These are phyloP conservation scores for Spheniscus humboldti DNA, from an alignment of 2,797 vertebrate species.

Conservation along the genomic window DNA sequence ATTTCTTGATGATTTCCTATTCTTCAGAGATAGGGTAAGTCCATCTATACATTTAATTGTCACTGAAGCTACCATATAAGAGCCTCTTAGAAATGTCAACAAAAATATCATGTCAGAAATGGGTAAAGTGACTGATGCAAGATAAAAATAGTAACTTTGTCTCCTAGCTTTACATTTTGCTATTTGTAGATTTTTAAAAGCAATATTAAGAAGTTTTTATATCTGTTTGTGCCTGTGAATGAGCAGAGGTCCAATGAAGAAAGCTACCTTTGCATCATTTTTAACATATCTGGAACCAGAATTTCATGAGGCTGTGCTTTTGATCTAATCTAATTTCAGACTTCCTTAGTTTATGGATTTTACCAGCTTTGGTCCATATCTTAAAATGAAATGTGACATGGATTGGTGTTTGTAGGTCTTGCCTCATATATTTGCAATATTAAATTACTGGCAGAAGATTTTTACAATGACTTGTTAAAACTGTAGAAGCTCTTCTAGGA, in stretches of 20 bases:
- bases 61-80: background rate
- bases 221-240: background rate
- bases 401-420: background rate
- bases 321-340: background rate
- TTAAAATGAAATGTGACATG: background rate
- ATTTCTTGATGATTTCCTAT: background rate
- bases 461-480: background rate
- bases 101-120: background rate
- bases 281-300: background rate
- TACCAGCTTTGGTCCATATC: background rate
- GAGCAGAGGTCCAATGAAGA: background rate
- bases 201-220: background rate
- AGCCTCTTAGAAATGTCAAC: background rate
- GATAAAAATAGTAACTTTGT: background rate
- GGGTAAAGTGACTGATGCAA: background rate
- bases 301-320: background rate
- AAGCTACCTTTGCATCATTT: background rate
- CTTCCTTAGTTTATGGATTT: background rate
- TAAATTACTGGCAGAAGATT: background rate
- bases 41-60: background rate
- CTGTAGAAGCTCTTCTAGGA: background rate
- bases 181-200: background rate
- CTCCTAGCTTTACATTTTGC: background rate
- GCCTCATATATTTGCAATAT: background rate
- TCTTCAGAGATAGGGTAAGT: background rate